Conservation (phyloP, 2,113 vertebrate genomes). For the Bubo blakistoni region DNA sequence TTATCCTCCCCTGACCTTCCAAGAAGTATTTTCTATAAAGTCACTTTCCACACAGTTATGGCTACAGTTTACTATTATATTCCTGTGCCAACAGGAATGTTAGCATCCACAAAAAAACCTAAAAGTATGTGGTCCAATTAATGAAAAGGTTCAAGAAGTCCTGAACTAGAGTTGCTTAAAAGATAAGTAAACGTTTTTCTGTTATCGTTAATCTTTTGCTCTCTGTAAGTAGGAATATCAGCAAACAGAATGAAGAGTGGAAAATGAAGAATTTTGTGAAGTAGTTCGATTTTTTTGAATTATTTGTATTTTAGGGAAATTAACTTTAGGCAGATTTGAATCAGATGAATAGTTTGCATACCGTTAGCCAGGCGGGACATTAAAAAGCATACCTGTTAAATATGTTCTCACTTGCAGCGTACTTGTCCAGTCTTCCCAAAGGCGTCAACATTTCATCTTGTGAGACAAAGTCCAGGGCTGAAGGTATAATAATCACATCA, state of each 20-base stretch:
- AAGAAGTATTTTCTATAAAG: background rate
- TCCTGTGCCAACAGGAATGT: background rate
- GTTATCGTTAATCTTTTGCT: background rate
- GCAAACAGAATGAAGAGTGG: background rate
- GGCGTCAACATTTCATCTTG: slow-evolving; percentile 95
- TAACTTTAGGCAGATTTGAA: background rate
- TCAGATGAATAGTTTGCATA: background rate
- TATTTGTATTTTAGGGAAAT: background rate
- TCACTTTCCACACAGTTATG: background rate
- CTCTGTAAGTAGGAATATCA: background rate
- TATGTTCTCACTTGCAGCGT: slow-evolving; percentile 89
- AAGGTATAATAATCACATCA: slow-evolving; percentile 91
- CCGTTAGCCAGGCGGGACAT: background rate
- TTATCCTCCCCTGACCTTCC: background rate
- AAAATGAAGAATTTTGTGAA: background rate
- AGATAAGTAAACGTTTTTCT: background rate
- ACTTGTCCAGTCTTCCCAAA: slow-evolving; percentile 90
- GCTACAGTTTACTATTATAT: background rate
- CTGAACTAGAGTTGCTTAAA: background rate
- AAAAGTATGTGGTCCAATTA: background rate
- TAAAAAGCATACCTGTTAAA: slow-evolving; percentile 83
- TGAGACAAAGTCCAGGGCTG: slow-evolving; percentile 92
- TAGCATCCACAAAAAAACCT: background rate
- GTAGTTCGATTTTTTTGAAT: background rate
- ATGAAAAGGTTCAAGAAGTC: background rate